Evolutionary conservation across 2,888 invertebrate species (phyloP).

Genomic region (Podabrus alpinus): DNA sequence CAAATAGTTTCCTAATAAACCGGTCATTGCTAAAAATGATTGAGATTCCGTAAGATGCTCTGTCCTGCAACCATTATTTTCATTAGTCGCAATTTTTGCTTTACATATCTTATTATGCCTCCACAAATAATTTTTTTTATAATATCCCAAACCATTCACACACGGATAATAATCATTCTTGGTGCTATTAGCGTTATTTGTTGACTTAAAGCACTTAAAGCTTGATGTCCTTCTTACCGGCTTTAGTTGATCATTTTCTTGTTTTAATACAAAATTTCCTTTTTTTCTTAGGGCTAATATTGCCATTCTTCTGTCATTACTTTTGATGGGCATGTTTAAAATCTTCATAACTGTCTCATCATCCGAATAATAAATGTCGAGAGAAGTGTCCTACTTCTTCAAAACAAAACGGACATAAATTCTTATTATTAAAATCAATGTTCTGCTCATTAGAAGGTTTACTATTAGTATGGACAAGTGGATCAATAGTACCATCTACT

Average conservation of each 20-base stretch:
- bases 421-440: not conserved
- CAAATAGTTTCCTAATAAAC: too few species aligned
- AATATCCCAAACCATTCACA: conserved; percentile 8
- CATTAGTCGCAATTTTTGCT: not conserved
- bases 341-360: conserved; percentile 11
- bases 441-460: too few species aligned
- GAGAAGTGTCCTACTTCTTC: conserved; percentile 12
- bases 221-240: not conserved
- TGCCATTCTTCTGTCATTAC: not conserved
- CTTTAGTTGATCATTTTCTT: not conserved
- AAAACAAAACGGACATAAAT: conserved; percentile 15
- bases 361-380: conserved; percentile 6
- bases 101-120: conserved; percentile 16
- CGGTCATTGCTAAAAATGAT: too few species aligned
- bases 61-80: too few species aligned
- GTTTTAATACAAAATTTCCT: conserved; percentile 9
- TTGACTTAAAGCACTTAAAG: not conserved
- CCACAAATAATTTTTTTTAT: conserved; percentile 19
- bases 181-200: too few species aligned
- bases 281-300: conserved; percentile 7
- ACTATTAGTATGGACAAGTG: too few species aligned
- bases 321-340: not conserved
- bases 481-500: too few species aligned
- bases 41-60: too few species aligned
- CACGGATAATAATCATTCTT: conserved; percentile 8